Percentiles rank a stretch among this genome's conserved stretches.
Evolutionary conservation across 1,140 invertebrate genomes (phyloP).

Genomic region (Bombus confusus): DNA sequence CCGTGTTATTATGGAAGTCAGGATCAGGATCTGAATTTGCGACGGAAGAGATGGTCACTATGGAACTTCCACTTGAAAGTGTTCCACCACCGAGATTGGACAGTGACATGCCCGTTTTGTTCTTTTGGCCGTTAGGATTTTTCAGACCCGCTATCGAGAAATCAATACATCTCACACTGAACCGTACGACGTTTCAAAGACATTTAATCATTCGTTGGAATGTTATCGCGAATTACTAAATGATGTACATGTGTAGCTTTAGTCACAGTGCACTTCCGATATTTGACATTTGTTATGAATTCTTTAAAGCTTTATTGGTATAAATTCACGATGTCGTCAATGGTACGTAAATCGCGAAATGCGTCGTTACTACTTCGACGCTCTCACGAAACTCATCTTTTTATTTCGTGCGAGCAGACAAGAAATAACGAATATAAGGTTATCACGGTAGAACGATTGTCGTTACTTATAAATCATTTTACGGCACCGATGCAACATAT

Average conservation of each 20-base stretch:
- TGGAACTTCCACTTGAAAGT: constrained; percentile 77
- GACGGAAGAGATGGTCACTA: constrained; percentile 76
- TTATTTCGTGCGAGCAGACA: not conserved
- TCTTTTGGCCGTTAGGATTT: constrained; percentile 49
- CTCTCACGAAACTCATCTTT: not conserved
- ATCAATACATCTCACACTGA: constrained; percentile 45
- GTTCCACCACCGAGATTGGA: constrained; percentile 65
- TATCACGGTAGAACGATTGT: constrained; percentile 20
- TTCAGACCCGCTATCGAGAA: constrained; percentile 71
- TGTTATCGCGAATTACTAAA: not conserved
- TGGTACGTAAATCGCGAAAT: not conserved
- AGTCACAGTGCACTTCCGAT: not conserved
- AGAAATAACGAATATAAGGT: not conserved
- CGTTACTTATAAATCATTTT: constrained; percentile 14
- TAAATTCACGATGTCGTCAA: not conserved
- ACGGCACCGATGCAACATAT: not conserved
- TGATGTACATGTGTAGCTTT: not conserved
- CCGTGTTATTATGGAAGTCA: constrained; percentile 50
- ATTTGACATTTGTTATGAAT: not conserved
- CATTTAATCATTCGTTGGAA: not conserved
- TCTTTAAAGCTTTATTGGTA: too few species aligned
- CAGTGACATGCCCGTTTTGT: constrained; percentile 49
- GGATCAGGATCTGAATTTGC: constrained; percentile 75
- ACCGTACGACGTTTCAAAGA: constrained; percentile 15
- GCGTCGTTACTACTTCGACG: not conserved